Percentiles rank a stretch among this genome's conserved stretches.
Conservation (phyloP, 2,113 vertebrate species). For the Tachuris rubrigastra region DNA sequence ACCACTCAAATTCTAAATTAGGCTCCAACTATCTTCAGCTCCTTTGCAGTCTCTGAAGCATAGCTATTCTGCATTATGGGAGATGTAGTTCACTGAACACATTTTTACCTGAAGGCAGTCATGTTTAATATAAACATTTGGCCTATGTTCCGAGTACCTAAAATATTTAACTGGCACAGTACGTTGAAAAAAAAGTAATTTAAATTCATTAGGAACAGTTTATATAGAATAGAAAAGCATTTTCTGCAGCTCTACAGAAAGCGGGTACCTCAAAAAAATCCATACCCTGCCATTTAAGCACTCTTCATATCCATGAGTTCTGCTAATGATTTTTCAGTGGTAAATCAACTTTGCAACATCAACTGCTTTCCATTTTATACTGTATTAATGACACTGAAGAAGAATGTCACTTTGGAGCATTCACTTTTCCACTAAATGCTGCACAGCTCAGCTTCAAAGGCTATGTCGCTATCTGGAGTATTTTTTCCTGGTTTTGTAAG, state of each 20-base stretch:
- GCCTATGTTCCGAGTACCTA: conserved; percentile 7
- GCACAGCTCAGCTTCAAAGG: neutral
- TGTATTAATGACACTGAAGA: conserved; percentile 25
- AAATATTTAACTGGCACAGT: conserved; percentile 55
- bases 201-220: conserved; percentile 65
- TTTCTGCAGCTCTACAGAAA: conserved; percentile 33
- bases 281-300: conserved; percentile 47
- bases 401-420: neutral
- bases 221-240: conserved; percentile 44
- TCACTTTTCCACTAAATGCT: neutral
- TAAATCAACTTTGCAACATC: conserved; percentile 8
- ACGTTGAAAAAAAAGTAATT: conserved; percentile 21
- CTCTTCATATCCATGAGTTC: neutral
- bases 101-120: conserved; percentile 69
- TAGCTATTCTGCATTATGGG: conserved; percentile 55
- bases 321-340: conserved; percentile 59
- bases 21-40: conserved; percentile 19
- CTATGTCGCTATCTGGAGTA: fast-evolving
- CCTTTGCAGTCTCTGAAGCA: conserved; percentile 45
- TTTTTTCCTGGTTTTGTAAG: neutral
- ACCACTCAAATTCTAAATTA: conserved; percentile 57
- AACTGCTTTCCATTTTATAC: neutral
- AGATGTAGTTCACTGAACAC: conserved; percentile 59
- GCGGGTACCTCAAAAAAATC: conserved; percentile 44
- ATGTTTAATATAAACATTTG: conserved; percentile 65